phyloP scores from a whole-genome alignment of 2,888 invertebrate genomes.

The Agriopis marginaria region DNA sequence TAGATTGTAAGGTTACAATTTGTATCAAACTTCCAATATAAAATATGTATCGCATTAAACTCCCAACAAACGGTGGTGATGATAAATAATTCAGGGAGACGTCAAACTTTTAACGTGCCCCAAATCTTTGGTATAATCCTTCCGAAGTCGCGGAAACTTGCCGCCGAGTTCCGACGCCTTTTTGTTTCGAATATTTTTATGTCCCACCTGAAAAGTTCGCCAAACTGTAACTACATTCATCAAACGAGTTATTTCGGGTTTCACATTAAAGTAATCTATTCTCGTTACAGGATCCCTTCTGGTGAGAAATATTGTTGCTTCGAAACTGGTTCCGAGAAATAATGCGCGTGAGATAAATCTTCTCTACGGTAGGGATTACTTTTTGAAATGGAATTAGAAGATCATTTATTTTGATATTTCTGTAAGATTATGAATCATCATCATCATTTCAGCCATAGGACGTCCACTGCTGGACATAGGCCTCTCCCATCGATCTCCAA shows the following conservation, averaged over 20 bases:
- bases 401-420: conserved; percentile 20
- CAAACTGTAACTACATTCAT: conserved; percentile 39
- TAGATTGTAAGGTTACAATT: conserved; percentile 6
- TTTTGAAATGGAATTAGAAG: neutral
- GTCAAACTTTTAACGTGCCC: conserved; percentile 39
- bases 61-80: conserved; percentile 33
- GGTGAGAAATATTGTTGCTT: conserved; percentile 28
- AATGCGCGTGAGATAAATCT: conserved; percentile 22
- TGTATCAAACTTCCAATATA: conserved; percentile 20
- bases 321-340: conserved; percentile 19
- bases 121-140: conserved; percentile 44
- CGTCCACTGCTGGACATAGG: too few species aligned
- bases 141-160: conserved; percentile 42
- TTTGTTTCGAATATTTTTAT: conserved; percentile 41
- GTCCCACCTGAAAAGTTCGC: conserved; percentile 37
- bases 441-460: too few species aligned
- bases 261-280: conserved; percentile 35
- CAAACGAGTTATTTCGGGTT: conserved; percentile 36
- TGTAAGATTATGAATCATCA: neutral
- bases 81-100: conserved; percentile 47
- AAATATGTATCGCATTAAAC: conserved; percentile 36
- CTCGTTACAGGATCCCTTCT: conserved; percentile 28
- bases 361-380: conserved; percentile 5
- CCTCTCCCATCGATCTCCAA: too few species aligned
- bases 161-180: conserved; percentile 35